These are phyloP conservation scores for Coelopa pilipes DNA, from an alignment of 2,888 invertebrate species.

Conservation along the genomic window DNA sequence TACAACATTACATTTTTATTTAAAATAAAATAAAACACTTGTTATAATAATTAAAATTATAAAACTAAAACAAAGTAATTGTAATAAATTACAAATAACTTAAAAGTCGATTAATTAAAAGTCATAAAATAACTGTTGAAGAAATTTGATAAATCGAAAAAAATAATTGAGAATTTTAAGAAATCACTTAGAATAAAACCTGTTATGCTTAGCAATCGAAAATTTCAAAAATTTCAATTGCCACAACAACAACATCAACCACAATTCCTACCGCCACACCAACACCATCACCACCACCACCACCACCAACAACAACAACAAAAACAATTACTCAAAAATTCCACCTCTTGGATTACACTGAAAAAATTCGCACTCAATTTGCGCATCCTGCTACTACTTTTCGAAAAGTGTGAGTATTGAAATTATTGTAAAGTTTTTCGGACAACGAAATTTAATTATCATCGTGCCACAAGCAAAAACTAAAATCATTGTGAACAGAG, in stretches of 20 bases:
- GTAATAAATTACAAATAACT: not conserved
- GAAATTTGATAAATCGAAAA: not conserved
- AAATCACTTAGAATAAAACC: not conserved
- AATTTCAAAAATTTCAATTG: slow-evolving; percentile 10
- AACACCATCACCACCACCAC: not conserved
- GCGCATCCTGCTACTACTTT: slow-evolving; percentile 20
- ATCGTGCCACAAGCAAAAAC: too few relatives aligned
- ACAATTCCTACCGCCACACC: not conserved
- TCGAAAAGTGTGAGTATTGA: not conserved
- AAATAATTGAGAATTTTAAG: not conserved
- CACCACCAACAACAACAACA: not conserved
- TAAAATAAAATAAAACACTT: slow-evolving; percentile 9
- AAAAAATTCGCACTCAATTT: slow-evolving; percentile 13
- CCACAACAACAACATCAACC: not conserved
- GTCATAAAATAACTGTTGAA: not conserved
- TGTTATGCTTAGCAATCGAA: slow-evolving; percentile 36
- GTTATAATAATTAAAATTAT: not conserved
- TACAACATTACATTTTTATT: not conserved
- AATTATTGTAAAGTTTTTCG: too few relatives aligned
- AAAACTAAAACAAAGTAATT: slow-evolving; percentile 5
- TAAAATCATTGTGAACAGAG: too few relatives aligned
- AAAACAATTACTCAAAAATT: not conserved
- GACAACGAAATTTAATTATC: too few relatives aligned
- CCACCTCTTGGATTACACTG: slow-evolving; percentile 29
- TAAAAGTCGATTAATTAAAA: not conserved